Base-by-base conservation (phyloP, 2,888 invertebrate species). In the Liodrosophila aerea region DNA sequence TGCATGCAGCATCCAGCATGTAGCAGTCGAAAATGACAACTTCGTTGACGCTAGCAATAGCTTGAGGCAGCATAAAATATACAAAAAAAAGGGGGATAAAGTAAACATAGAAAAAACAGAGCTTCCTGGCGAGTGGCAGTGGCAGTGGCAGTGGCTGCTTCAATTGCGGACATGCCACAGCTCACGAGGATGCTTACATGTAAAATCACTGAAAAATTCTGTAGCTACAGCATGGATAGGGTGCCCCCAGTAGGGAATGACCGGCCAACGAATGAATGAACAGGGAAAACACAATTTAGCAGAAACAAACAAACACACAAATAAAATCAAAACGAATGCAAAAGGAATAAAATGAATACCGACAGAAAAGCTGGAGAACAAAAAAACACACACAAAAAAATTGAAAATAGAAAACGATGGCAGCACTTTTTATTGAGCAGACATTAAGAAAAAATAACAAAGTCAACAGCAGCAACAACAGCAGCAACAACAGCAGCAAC, bases 171-270 rank as follows among this genome's bases (percentile, higher is more conserved):
- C 88, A 87, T 83, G 83, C 76, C 85, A 68, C 77, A 83, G 75
- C 86, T 88, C 86, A 85, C 86, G 78, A 85, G 87, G 74, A 84
- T 81, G 81, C 86, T 88, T 88, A 86, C 87, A 87, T 84, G 85
- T 76, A 76, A 87, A 88, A 87, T 87, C 88, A 87, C 69, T 78
- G 78, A 73, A 81, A 85, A 78, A 76, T 80, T 63, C 72, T 64
- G 68, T 46, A 64, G 59, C 46, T 47, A 22, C 37, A 44, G 52
- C 37, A 46, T 15, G 13, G 29, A 39, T 1, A 11, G 45, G n/a
- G n/a, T n/a, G n/a, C n/a, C n/a, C n/a, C n/a, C n/a, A n/a, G n/a
- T n/a, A 31, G 60, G 50, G 43, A 45, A 31, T 46, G 50, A 18
- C 54, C 43, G 60, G 36, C 67, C 67, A 63, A 67, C 87, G 87